A percentile compares a stretch with the other conserved stretches of the same genome.
Evolutionary conservation across 2,888 invertebrate genomes (phyloP).

Genomic region (Acrobasis repandana): DNA sequence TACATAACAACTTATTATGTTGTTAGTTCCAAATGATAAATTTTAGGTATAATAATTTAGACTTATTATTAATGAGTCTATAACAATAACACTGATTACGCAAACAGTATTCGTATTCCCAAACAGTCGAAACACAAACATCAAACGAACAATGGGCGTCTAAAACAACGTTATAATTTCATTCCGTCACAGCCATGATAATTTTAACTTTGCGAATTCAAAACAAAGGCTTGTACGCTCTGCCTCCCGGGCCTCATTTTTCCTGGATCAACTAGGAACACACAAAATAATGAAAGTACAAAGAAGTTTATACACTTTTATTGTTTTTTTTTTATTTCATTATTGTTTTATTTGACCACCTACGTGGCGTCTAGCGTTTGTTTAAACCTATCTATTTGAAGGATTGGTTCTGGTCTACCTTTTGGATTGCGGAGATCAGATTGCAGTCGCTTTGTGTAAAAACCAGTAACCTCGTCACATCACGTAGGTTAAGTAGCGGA

Average conservation of each 20-base stretch:
- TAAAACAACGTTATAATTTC: constrained; percentile 8
- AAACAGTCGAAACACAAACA: constrained; percentile 6
- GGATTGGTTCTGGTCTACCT: too few species aligned
- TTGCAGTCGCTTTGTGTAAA: too few species aligned
- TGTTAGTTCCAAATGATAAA: too few species aligned
- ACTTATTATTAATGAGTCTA: background rate
- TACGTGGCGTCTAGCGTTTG: too few species aligned
- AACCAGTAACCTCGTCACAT: too few species aligned
- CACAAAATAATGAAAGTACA: background rate
- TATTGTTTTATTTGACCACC: too few species aligned
- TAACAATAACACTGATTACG: background rate
- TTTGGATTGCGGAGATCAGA: too few species aligned
- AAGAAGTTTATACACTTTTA: too few species aligned
- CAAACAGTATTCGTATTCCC: constrained; percentile 1
- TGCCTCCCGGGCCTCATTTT: constrained; percentile 8
- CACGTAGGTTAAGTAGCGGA: too few species aligned
- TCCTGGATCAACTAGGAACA: constrained; percentile 1
- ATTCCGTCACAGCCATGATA: constrained; percentile 5
- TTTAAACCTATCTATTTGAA: too few species aligned
- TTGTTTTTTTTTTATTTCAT: too few species aligned
- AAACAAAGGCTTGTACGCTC: constrained; percentile 7
- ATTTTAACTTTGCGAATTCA: constrained; percentile 9
- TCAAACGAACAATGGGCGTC: constrained; percentile 3
- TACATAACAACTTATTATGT: too few species aligned
- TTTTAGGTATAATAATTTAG: background rate